Evolutionary conservation across 64 coral and sea anemone species (phyloP), one percentile per base, ranked within the genome.

Genomic region (Montipora foliosa): DNA sequence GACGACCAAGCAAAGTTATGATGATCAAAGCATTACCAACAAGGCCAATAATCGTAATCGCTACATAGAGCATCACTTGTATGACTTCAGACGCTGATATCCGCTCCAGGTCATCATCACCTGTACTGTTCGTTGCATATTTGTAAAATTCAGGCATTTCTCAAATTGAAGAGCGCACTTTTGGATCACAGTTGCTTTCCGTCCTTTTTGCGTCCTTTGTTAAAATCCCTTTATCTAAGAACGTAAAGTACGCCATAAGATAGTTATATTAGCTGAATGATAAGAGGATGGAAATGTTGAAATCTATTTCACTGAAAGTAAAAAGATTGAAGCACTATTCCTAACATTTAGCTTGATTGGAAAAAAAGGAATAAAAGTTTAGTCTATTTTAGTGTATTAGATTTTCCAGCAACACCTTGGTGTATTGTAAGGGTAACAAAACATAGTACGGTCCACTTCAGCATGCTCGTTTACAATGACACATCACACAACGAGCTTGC

Each of bases 1-100:
- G 90, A 5, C 93, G 93, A 19, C 88, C 82, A n/a, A 96, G 74
- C 6, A 96, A 85, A 17, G 95, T 94, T 9, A 90, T 87, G 6
- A 95, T 48, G 4, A 98, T 99, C 25, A 99, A 67, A 2, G 78
- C 58, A 47, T 99, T 99, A 2, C 98, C 98, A 0, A 81, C 55
- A 9, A 80, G 71, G 69, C 98, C 98, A 67, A 81, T 53, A 5
- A 99, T 12, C 15, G 88, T 95, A 20, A 99, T 81, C 47, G 88
- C n/a, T 10, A 92, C 91, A 17, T 98, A 98, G 11, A 97, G 76
- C 1, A 50, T 50, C 52, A 95, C 16, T 72, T 97, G 96, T 8
- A 77, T 37, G 15, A 91, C 67, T 11, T 77, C 45, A 20, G 50
- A 6, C 8, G 82, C 66, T 22, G 82, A 72, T 4, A 86, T 22